Conservation (phyloP, 2,797 vertebrate genomes). For the Siniperca undulata region DNA sequence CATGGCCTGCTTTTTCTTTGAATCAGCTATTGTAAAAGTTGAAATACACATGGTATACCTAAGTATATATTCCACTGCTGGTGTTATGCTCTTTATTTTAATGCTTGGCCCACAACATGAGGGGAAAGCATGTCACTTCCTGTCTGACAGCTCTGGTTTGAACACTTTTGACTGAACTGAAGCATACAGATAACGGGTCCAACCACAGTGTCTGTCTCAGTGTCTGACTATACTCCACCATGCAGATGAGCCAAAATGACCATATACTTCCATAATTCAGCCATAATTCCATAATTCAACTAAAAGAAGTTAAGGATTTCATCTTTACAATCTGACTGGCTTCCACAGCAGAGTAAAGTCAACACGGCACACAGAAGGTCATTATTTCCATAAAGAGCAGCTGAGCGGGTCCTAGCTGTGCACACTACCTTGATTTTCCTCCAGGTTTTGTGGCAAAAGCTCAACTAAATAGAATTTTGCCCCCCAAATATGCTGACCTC, state of each 20-base stretch:
- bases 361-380: background rate
- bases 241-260: background rate
- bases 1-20: background rate
- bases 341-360: background rate
- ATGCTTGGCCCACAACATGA: background rate
- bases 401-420: background rate
- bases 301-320: background rate
- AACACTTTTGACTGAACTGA: background rate
- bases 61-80: background rate
- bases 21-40: background rate
- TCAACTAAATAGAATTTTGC: background rate
- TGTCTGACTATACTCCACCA: background rate
- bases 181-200: background rate
- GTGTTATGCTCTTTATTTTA: conserved; percentile 1
- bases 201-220: conserved; percentile 6
- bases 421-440: background rate
- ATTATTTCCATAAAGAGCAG: background rate
- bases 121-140: background rate
- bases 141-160: conserved; percentile 1
- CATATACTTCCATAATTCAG: background rate
- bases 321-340: background rate
- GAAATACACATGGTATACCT: background rate
- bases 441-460: background rate
- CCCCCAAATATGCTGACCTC: background rate
- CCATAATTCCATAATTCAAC: background rate